These are phyloP conservation scores for Harpagifer antarcticus DNA, from an alignment of 2,797 vertebrate genomes.

Conservation along the genomic window DNA sequence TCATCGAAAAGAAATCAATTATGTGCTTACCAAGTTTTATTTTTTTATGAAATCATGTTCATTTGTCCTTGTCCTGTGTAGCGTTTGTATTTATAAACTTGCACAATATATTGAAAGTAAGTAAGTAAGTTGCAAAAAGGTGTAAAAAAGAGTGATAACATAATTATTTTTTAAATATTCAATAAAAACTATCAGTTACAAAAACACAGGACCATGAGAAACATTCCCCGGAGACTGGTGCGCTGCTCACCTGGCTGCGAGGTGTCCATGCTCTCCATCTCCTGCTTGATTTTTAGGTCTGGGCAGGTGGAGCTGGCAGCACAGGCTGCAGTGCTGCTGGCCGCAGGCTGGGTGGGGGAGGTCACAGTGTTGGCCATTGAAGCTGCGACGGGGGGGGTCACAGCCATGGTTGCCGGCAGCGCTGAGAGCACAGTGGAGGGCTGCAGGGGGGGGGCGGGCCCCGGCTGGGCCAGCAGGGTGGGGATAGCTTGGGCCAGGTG, in stretches of 20 bases:
- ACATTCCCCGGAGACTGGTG: background rate
- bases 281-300: constrained; percentile 96
- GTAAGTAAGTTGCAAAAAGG: too few relatives aligned
- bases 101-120: too few relatives aligned
- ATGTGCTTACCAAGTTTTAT: too few relatives aligned
- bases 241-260: constrained; percentile 78
- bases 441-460: constrained; percentile 91
- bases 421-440: constrained; percentile 88
- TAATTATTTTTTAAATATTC: too few relatives aligned
- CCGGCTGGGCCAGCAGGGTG: constrained; percentile 87
- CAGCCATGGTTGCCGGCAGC: constrained; percentile 88
- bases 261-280: constrained; percentile 92
- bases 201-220: background rate
- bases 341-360: constrained; percentile 89
- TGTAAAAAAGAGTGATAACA: too few relatives aligned
- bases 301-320: constrained; percentile 87
- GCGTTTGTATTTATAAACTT: too few relatives aligned
- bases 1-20: too few relatives aligned
- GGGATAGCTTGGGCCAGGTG: constrained; percentile 92
- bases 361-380: constrained; percentile 91
- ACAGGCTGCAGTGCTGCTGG: constrained; percentile 89
- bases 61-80: too few relatives aligned
- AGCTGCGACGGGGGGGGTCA: constrained; percentile 87
- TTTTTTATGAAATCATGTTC: too few relatives aligned
- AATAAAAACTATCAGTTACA: too few relatives aligned